Evolutionary conservation across 30 jellyfish, hydroid and myxozoan species (phyloP), one percentile per base, ranked within the genome.

Genomic region (Chironex yamaguchii): DNA sequence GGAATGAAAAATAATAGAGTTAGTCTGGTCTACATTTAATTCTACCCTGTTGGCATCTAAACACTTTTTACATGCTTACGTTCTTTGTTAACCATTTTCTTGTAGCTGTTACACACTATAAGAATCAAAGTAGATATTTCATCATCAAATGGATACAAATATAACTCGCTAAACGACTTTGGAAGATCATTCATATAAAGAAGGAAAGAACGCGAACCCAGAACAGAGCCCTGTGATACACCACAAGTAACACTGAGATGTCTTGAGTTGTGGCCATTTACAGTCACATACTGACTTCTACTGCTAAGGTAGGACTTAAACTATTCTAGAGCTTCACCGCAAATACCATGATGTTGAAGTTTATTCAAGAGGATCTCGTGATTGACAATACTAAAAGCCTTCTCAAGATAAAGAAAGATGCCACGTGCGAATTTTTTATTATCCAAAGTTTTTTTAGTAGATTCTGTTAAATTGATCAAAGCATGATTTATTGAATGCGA

Each of bases 211-310:
- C 65, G 84, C 21, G 91, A 90, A 11, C 91, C 93, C 0, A 62
- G 49, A 70, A 90, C 42, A 25, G 85, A 83, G 23, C 91, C 91
- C 82, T 66, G 91, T 22, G 85, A 82, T 28, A 34, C 90, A 20
- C 91, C 92, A 67, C 29, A 36, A 17, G 58, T 13, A 20, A 51
- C 4, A 31, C 48, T 65, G 9, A 64, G 6, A 23, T 23, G 51
- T 23, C 52, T 2, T 1, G 90, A 84, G 83, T 65, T 11, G 36
- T 26, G 52, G 34, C 84, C 82, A 52, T 71, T 35, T 1, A 82
- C 34, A 2, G 22, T 11, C 2, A 68, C 90, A 82, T 1, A 82
- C 35, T 82, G 92, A 4, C 28, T 49, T 36, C 91, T 35, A 48
- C 54, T 84, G 34, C 79, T 68, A 52, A 84, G 94, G 49, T 71